Percentiles rank a stretch among this genome's conserved stretches.
phyloP scores from a whole-genome alignment of 1,140 invertebrate species.

The Leguminivora glycinivorella region DNA sequence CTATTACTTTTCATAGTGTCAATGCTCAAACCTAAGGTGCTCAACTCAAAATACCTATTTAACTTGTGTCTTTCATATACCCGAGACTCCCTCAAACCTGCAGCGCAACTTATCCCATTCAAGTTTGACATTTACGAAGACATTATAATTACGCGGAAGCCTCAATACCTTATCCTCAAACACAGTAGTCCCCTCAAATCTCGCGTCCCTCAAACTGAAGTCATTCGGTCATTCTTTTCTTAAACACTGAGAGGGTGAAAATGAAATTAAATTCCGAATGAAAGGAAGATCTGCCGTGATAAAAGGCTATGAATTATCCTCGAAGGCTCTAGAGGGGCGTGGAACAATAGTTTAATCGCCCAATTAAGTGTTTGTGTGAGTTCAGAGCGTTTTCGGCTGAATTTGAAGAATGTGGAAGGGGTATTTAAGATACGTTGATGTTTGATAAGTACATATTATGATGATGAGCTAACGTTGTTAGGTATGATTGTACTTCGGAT shows the following conservation, averaged over 20 bases:
- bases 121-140: conserved; percentile 6
- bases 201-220: conserved; percentile 55
- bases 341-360: conserved; percentile 76
- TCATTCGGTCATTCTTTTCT: conserved; percentile 75
- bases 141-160: conserved; percentile 12
- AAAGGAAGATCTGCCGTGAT: conserved; percentile 65
- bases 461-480: neutral
- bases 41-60: neutral
- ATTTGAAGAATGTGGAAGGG: conserved; percentile 39
- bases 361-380: conserved; percentile 73
- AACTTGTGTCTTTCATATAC: neutral
- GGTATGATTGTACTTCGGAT: neutral
- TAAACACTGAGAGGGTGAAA: conserved; percentile 72
- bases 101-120: neutral
- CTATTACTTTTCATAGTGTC: too few species aligned
- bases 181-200: conserved; percentile 45
- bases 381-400: conserved; percentile 37
- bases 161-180: conserved; percentile 20
- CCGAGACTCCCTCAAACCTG: neutral
- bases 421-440: neutral
- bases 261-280: conserved; percentile 77
- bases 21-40: neutral
- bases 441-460: neutral
- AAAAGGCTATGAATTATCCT: conserved; percentile 74
- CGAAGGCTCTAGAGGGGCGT: conserved; percentile 55